Conservation (phyloP, 2,113 vertebrate genomes). For the Ceyx cyanopectus region DNA sequence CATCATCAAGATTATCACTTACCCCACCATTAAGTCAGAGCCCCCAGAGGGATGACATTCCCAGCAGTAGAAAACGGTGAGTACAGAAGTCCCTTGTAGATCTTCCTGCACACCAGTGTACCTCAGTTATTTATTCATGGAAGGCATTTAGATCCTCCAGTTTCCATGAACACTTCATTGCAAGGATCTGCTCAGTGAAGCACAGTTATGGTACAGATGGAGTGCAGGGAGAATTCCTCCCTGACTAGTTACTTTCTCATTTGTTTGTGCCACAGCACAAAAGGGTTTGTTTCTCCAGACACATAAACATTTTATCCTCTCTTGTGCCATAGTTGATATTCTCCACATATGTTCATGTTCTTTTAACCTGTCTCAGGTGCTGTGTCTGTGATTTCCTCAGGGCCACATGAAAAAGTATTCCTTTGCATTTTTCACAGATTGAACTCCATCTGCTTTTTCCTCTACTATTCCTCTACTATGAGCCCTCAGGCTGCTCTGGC, state of each 20-base stretch:
- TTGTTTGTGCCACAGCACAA: background rate
- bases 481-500: too few relatives aligned
- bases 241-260: background rate
- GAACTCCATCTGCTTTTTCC: background rate
- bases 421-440: background rate
- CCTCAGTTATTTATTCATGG: background rate
- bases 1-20: background rate
- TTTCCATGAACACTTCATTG: background rate
- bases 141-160: background rate
- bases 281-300: background rate
- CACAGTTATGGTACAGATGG: background rate
- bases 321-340: background rate
- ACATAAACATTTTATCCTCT: background rate
- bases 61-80: conserved; percentile 15
- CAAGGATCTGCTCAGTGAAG: background rate
- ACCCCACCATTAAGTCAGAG: background rate
- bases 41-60: background rate
- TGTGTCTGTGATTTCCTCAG: background rate
- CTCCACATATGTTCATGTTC: background rate
- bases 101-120: background rate
- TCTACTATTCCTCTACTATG: background rate
- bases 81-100: background rate
- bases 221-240: background rate
- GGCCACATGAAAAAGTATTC: background rate
- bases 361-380: background rate